These are phyloP conservation scores for Loris lydekkerianus DNA, from an alignment of 2,797 vertebrate genomes.

Conservation along the genomic window DNA sequence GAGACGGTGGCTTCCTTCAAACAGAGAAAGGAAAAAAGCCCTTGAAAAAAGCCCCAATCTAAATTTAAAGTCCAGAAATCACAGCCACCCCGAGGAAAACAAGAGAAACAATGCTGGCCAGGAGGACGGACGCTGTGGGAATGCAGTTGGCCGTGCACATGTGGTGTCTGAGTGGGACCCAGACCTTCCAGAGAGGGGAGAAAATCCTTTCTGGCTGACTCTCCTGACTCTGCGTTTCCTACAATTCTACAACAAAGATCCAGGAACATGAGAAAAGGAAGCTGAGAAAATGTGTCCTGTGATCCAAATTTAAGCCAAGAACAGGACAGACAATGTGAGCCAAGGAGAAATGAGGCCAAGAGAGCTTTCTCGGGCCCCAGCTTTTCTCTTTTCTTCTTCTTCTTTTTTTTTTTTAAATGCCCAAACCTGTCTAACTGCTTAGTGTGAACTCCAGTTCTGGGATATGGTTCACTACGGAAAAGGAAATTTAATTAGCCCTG, in stretches of 20 bases:
- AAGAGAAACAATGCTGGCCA: fast-evolving
- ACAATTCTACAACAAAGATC: slow-evolving; percentile 57
- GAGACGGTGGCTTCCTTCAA: neutral
- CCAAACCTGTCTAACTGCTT: slow-evolving; percentile 77
- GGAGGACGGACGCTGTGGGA: neutral
- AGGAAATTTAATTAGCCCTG: slow-evolving; percentile 16
- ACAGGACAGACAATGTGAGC: slow-evolving; percentile 56
- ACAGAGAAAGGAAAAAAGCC: neutral
- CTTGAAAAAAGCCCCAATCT: too few relatives aligned
- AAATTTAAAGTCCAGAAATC: neutral
- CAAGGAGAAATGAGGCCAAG: slow-evolving; percentile 70
- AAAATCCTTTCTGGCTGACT: slow-evolving; percentile 68
- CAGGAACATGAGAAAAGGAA: slow-evolving; percentile 82
- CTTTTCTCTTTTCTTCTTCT: slow-evolving; percentile 51
- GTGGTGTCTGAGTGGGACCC: neutral
- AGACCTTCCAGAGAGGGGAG: slow-evolving; percentile 49
- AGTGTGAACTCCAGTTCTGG: slow-evolving; percentile 70
- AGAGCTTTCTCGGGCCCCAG: slow-evolving; percentile 79
- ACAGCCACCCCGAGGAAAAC: neutral
- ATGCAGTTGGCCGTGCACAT: fast-evolving
- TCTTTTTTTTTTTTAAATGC: neutral
- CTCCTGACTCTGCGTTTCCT: slow-evolving; percentile 79
- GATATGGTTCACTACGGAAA: slow-evolving; percentile 61
- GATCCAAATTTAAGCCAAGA: slow-evolving; percentile 77
- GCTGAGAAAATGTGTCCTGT: slow-evolving; percentile 81